These are phyloP conservation scores for Trachemys scripta DNA, from an alignment of 2,113 vertebrate species.

Conservation along the genomic window DNA sequence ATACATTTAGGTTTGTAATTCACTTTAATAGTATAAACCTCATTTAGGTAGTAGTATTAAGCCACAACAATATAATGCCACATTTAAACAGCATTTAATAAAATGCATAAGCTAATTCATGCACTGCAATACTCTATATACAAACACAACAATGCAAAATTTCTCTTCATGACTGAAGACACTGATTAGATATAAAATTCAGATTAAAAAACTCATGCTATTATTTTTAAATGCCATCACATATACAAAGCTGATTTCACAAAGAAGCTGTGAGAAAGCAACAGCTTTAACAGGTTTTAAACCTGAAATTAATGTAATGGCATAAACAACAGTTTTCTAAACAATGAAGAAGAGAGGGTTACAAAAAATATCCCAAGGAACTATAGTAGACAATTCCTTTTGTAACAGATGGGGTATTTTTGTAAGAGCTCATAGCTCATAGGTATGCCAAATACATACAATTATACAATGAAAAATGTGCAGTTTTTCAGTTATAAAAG, in stretches of 20 bases:
- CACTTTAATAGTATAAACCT: slow-evolving; percentile 87
- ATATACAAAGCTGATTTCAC: slow-evolving; percentile 68
- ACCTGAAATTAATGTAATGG: slow-evolving; percentile 62
- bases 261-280: slow-evolving; percentile 51
- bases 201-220: slow-evolving; percentile 90
- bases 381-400: slow-evolving; percentile 45
- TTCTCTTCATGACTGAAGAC: slow-evolving; percentile 84
- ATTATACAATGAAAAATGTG: slow-evolving; percentile 36
- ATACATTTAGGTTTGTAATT: slow-evolving; percentile 60
- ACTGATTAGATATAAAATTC: slow-evolving; percentile 87
- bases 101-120: slow-evolving; percentile 94
- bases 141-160: slow-evolving; percentile 91
- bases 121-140: slow-evolving; percentile 93
- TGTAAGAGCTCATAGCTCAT: slow-evolving; percentile 4
- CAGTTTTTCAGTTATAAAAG: slow-evolving; percentile 56
- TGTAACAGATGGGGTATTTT: slow-evolving; percentile 27
- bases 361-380: slow-evolving; percentile 68
- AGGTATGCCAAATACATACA: slow-evolving; percentile 26
- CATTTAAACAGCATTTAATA: slow-evolving; percentile 91
- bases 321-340: slow-evolving; percentile 51
- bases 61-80: slow-evolving; percentile 89
- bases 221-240: slow-evolving; percentile 74
- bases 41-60: slow-evolving; percentile 83
- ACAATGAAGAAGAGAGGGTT: slow-evolving; percentile 48
- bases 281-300: slow-evolving; percentile 65